phyloP scores from a whole-genome alignment of 2,888 invertebrate genomes.

The Hedya salicella region DNA sequence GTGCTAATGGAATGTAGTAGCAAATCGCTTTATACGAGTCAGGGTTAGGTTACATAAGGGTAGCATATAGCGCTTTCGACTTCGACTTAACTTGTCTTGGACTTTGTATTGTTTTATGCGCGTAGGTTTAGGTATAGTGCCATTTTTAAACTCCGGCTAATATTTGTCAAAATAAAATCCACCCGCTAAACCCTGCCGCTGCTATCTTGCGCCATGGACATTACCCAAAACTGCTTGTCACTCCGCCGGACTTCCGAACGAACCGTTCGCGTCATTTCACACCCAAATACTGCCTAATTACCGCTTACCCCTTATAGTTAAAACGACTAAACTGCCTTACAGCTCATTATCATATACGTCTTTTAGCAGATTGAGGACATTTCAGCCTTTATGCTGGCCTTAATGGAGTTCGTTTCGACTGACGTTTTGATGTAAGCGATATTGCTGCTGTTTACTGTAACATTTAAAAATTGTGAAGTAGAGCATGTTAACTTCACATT shows the following conservation, averaged over 20 bases:
- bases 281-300: slow-evolving; percentile 32
- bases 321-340: background rate
- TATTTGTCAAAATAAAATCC: background rate
- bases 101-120: no score
- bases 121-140: no score
- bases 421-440: slow-evolving; percentile 30
- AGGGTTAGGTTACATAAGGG: no score
- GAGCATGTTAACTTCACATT: no score
- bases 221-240: slow-evolving; percentile 21
- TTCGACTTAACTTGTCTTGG: no score
- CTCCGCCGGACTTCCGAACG: slow-evolving; percentile 24
- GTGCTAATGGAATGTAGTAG: no score
- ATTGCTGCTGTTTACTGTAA: slow-evolving; percentile 11
- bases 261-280: slow-evolving; percentile 24
- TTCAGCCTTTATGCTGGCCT: slow-evolving; percentile 12
- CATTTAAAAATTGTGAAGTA: slow-evolving; percentile 12
- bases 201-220: slow-evolving; percentile 7
- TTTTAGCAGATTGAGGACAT: background rate
- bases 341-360: background rate
- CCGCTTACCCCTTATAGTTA: background rate
- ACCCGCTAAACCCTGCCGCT: background rate
- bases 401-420: slow-evolving; percentile 30
- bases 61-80: no score
- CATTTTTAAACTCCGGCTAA: background rate
- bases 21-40: no score